phyloP scores from a whole-genome alignment of 2,888 invertebrate genomes.

The Parnassius glacialis region DNA sequence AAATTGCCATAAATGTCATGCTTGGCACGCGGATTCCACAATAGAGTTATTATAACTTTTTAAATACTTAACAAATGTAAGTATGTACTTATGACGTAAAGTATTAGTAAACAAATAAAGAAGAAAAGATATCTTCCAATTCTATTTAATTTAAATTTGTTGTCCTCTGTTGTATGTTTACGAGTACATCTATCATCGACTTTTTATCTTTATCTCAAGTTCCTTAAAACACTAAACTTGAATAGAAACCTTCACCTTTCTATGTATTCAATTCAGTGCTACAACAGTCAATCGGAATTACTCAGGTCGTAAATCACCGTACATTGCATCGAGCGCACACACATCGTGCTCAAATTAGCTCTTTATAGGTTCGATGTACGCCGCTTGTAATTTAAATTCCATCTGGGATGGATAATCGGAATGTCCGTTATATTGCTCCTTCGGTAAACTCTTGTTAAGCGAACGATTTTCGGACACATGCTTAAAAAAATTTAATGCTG shows the following conservation, averaged over 20 bases:
- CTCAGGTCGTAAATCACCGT: slow-evolving; percentile 19
- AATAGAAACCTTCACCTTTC: slow-evolving; percentile 19
- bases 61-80: too few relatives aligned
- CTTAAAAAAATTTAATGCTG: too few relatives aligned
- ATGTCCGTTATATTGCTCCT: slow-evolving; percentile 9
- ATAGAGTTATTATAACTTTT: too few relatives aligned
- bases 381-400: slow-evolving; percentile 21
- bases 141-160: not conserved
- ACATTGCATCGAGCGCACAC: slow-evolving; percentile 22
- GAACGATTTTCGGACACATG: not conserved
- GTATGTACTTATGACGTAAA: too few relatives aligned
- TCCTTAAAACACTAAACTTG: slow-evolving; percentile 9
- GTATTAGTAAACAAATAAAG: too few relatives aligned
- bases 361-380: slow-evolving; percentile 19
- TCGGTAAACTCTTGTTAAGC: slow-evolving; percentile 6
- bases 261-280: slow-evolving; percentile 17
- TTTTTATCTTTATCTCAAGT: slow-evolving; percentile 9
- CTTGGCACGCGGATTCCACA: too few relatives aligned
- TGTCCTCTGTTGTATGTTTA: not conserved
- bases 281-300: slow-evolving; percentile 22
- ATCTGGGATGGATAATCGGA: slow-evolving; percentile 9
- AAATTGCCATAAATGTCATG: too few relatives aligned
- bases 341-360: slow-evolving; percentile 15
- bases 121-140: too few relatives aligned
- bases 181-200: not conserved